phyloP scores from a whole-genome alignment of 2,113 vertebrate species.

The Solea senegalensis region DNA sequence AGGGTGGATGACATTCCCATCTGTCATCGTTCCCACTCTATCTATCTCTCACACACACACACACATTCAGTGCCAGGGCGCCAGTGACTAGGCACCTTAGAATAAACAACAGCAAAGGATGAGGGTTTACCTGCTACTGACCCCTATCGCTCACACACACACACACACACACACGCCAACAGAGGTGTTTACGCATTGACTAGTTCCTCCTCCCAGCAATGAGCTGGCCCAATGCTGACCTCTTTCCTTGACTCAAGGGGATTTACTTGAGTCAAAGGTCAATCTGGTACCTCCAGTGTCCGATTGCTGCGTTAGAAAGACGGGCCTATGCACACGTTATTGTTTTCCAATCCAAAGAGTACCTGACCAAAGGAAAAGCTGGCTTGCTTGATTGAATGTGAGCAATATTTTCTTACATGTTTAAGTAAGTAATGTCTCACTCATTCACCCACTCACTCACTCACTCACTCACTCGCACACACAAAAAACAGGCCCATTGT shows the following conservation, averaged over 20 bases:
- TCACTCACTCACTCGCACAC: neutral
- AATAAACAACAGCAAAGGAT: slow-evolving; percentile 64
- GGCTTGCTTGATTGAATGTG: slow-evolving; percentile 34
- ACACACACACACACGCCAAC: slow-evolving; percentile 27
- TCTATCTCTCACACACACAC: slow-evolving; percentile 50
- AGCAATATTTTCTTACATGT: slow-evolving; percentile 23
- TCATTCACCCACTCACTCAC: neutral
- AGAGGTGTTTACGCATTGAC: slow-evolving; percentile 63
- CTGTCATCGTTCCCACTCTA: slow-evolving; percentile 71
- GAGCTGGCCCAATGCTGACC: slow-evolving; percentile 65
- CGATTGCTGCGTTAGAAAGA: slow-evolving; percentile 54
- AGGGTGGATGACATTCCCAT: slow-evolving; percentile 77
- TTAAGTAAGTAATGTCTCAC: slow-evolving; percentile 35
- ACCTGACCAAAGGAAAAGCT: slow-evolving; percentile 44
- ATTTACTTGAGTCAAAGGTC: slow-evolving; percentile 69
- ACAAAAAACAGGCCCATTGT: slow-evolving; percentile 5
- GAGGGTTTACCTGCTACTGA: slow-evolving; percentile 73
- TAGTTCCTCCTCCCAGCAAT: slow-evolving; percentile 44
- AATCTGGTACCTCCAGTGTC: slow-evolving; percentile 57
- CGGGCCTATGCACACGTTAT: slow-evolving; percentile 42
- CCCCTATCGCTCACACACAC: slow-evolving; percentile 33
- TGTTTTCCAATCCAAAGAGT: slow-evolving; percentile 63
- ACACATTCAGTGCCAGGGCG: slow-evolving; percentile 35
- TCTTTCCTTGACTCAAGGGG: slow-evolving; percentile 66
- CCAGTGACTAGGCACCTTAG: slow-evolving; percentile 57